These are phyloP conservation scores for Gymnoscopelus microlampas DNA, from an alignment of 2,797 vertebrate genomes.

Conservation along the genomic window DNA sequence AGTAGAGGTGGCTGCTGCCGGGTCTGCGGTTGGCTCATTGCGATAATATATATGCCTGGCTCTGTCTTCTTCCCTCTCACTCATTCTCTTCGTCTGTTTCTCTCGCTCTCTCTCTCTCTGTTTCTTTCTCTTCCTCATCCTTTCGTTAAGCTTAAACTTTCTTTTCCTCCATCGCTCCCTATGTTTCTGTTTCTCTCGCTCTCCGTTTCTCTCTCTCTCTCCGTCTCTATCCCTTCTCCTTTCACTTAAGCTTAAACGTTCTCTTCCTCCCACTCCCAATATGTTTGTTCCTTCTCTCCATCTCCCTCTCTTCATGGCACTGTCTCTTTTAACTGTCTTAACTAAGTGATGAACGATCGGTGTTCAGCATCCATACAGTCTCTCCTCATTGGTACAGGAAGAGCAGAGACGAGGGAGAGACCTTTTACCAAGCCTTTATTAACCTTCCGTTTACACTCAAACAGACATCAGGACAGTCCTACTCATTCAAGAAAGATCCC, in stretches of 20 bases:
- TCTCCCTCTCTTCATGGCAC: conserved; percentile 22
- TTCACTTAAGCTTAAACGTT: no score
- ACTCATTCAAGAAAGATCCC: no score
- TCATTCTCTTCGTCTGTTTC: background rate
- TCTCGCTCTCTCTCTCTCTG: conserved; percentile 2
- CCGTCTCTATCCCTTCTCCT: background rate
- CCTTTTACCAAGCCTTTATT: no score
- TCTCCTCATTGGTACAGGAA: no score
- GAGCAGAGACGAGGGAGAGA: no score
- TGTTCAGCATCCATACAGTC: background rate
- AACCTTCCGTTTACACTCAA: no score
- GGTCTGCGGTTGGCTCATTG: conserved; percentile 25
- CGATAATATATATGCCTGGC: conserved; percentile 3
- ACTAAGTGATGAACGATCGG: background rate
- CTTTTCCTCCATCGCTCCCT: conserved; percentile 8
- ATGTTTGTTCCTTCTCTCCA: conserved; percentile 14
- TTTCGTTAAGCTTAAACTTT: background rate
- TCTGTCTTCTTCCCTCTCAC: background rate
- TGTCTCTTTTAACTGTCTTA: background rate
- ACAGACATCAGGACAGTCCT: no score
- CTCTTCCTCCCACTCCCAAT: conserved; percentile 10
- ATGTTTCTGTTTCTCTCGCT: background rate
- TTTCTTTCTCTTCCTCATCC: conserved; percentile 5
- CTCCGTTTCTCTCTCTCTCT: background rate
- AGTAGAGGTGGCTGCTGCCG: conserved; percentile 30